phyloP scores from a whole-genome alignment of 1,140 invertebrate species.

The Vollenhovia emeryi region DNA sequence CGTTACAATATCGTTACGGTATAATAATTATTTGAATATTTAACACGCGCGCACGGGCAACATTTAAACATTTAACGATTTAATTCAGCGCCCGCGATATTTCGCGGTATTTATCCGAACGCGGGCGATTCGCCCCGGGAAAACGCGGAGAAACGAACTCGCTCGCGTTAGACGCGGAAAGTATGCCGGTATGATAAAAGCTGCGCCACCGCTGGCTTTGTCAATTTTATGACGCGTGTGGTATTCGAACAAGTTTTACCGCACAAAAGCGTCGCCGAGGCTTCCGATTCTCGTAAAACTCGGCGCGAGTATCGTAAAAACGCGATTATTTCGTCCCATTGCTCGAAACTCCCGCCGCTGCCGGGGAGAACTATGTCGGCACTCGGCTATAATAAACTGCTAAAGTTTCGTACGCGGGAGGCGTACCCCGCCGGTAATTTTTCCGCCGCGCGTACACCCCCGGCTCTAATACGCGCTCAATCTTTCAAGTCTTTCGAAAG shows the following conservation, averaged over 20 bases:
- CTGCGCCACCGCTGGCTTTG: neutral
- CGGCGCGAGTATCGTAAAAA: constrained; percentile 56
- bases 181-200: constrained; percentile 46
- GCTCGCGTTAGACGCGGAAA: constrained; percentile 1
- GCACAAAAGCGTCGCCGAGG: constrained; percentile 45
- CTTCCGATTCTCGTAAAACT: constrained; percentile 59
- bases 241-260: constrained; percentile 50
- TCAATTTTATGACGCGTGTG: constrained; percentile 56
- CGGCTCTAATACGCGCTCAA: neutral
- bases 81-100: neutral
- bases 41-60: no score
- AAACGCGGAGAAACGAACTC: constrained; percentile 1
- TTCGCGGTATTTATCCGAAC: neutral
- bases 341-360: constrained; percentile 44
- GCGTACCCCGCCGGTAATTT: constrained; percentile 35
- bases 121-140: neutral
- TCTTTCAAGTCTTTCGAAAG: neutral
- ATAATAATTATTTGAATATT: no score
- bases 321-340: constrained; percentile 56
- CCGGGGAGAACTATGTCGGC: constrained; percentile 42
- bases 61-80: no score
- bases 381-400: constrained; percentile 50
- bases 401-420: constrained; percentile 43
- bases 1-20: no score
- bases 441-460: neutral